These are phyloP conservation scores for Lacerta agilis DNA, from an alignment of 2,797 vertebrate species.

Conservation along the genomic window DNA sequence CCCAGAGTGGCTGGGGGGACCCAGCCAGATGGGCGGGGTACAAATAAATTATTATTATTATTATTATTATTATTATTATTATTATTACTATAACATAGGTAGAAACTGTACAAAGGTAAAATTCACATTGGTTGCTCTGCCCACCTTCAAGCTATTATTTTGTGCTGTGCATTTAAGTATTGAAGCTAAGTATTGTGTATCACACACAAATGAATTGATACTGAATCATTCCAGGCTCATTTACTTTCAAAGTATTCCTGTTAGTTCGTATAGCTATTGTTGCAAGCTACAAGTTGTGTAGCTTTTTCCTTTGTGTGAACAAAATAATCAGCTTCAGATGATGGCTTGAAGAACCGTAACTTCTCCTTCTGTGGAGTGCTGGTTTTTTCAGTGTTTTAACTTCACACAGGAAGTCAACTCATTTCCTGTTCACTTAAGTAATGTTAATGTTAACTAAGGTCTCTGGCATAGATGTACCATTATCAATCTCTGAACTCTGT, in stretches of 20 bases:
- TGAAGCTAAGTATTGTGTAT: neutral
- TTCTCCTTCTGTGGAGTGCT: conserved; percentile 44
- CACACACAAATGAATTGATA: conserved; percentile 46
- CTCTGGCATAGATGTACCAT: neutral
- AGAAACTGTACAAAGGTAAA: no score
- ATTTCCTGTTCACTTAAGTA: conserved; percentile 55
- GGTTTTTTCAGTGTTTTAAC: conserved; percentile 52
- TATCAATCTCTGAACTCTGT: neutral
- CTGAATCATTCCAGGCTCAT: neutral
- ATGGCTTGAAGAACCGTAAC: conserved; percentile 28
- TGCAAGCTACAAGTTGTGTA: conserved; percentile 14
- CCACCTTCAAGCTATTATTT: conserved; percentile 22
- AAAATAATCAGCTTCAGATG: conserved; percentile 33
- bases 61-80: no score
- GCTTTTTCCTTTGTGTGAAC: neutral
- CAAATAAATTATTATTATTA: no score
- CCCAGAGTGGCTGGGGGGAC: no score
- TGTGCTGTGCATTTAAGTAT: neutral
- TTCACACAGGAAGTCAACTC: conserved; percentile 45
- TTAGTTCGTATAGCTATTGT: conserved; percentile 38
- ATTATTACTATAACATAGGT: no score
- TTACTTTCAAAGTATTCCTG: conserved; percentile 41
- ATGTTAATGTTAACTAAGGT: accelerated
- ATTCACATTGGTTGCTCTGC: no score
- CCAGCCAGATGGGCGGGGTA: no score